Evolutionary conservation across 2,797 vertebrate genomes (phyloP).

Genomic region (Rhincodon typus): DNA sequence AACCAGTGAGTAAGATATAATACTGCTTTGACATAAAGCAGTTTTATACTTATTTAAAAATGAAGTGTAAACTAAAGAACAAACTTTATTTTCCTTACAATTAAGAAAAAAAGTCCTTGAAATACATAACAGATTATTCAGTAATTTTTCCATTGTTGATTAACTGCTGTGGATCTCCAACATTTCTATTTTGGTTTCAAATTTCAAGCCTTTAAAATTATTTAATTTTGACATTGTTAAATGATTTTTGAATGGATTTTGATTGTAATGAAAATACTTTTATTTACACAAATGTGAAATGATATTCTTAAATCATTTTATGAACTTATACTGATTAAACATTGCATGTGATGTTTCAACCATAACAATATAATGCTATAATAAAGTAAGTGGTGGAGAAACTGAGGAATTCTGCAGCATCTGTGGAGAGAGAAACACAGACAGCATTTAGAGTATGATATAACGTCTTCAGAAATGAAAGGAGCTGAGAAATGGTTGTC

Average conservation of each 20-base stretch:
- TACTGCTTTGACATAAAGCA: not conserved
- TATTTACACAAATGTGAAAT: not conserved
- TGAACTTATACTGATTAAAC: not conserved
- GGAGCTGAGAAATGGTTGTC: too few relatives aligned
- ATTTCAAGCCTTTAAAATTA: not conserved
- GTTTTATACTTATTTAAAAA: not conserved
- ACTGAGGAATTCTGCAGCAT: too few relatives aligned
- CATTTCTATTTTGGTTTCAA: not conserved
- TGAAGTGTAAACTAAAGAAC: not conserved
- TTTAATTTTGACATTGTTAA: not conserved
- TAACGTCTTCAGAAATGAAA: too few relatives aligned
- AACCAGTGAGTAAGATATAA: slow-evolving; percentile 82
- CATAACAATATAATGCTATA: not conserved
- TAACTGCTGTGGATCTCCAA: not conserved
- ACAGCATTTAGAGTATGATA: too few relatives aligned
- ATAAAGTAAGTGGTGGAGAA: too few relatives aligned
- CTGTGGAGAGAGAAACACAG: too few relatives aligned
- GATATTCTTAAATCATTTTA: not conserved
- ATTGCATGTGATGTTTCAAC: not conserved
- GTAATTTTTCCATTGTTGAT: not conserved
- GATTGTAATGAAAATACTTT: too few relatives aligned
- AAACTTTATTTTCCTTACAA: not conserved
- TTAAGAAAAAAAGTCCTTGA: not conserved
- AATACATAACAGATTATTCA: not conserved
- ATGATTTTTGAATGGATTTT: too few relatives aligned